Conservation (phyloP, 2,113 vertebrate species). For the Myotis davidii region DNA sequence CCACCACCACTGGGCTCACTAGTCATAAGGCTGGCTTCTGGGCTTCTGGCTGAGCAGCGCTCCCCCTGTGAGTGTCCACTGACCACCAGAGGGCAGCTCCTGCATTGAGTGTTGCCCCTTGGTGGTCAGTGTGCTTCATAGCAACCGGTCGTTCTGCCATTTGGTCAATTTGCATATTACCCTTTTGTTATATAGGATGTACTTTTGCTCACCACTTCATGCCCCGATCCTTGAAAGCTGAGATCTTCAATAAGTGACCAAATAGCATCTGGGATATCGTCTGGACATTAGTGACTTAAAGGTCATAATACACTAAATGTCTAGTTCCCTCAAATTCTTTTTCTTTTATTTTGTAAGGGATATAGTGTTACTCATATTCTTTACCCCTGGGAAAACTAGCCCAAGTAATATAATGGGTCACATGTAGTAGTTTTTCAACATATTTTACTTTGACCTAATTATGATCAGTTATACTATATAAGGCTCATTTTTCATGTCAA, state of each 20-base stretch:
- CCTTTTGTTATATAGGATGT: no score
- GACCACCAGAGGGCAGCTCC: no score
- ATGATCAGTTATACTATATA: neutral
- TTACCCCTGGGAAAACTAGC: neutral
- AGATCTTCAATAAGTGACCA: neutral
- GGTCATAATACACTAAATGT: neutral
- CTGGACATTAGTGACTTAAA: neutral
- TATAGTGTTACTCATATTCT: neutral
- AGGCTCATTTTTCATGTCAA: neutral
- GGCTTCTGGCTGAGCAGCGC: no score
- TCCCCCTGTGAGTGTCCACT: no score
- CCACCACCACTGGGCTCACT: no score
- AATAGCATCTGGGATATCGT: rapidly evolving
- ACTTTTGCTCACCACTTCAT: neutral
- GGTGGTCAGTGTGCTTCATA: no score
- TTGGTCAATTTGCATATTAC: no score
- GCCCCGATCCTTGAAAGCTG: neutral
- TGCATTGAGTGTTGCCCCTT: no score
- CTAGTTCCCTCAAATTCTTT: neutral
- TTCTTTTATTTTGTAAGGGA: neutral
- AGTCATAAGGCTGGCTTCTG: no score
- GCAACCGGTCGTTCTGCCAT: no score
- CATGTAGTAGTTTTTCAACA: neutral
- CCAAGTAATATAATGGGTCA: neutral
- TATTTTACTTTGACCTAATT: neutral